Base-by-base conservation (phyloP, 2,888 invertebrate genomes). In the Callyntrura sp. region DNA sequence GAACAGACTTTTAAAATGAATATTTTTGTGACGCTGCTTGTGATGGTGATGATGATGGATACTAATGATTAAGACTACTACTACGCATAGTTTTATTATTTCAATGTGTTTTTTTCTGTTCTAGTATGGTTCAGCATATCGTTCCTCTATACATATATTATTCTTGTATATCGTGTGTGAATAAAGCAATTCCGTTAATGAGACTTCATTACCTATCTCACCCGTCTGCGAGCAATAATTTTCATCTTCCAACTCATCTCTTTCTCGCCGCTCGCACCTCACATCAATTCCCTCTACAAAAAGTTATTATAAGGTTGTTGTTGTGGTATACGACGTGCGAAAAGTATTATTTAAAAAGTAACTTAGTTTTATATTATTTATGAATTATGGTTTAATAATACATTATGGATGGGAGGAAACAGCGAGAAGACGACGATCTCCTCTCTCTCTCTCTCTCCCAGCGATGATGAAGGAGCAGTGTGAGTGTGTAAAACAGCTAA, bases 161-260 rank as follows among this genome's bases (percentile, higher is more conserved):
- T 55, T 23, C 57, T 23, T 78, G 23, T 79, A 14, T 51, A 20
- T 79, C 65, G 84, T 90, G 90, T 90, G 90, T 90, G 90, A 85
- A 90, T 90, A 90, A 90, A 90, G 85, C 76, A 90, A 90, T 90
- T 90, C 90, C 14, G 45, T 90, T 90, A 90, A 90, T 90, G 90
- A 90, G 90, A 90, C 90, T 90, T 85, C 90, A 90, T 90, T 90
- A 90, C 90, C 65, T 62, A 51, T 76, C 57, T 79, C n/a, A 55
- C 78, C 78, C 51, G 55, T 78, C 79, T 23, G 20, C 76, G 3
- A 51, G 84, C 78, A 85, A 89, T 83, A 73, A 70, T 82, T 48
- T 84, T 78, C 62, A 68, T 78, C 23, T 84, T 25, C 1, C 28
- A 9, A 14, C 70, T 35, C 35, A 35, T 35, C 35, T 35, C 35